Base-by-base conservation (phyloP, 2,888 invertebrate genomes). In the Pammene aurita region DNA sequence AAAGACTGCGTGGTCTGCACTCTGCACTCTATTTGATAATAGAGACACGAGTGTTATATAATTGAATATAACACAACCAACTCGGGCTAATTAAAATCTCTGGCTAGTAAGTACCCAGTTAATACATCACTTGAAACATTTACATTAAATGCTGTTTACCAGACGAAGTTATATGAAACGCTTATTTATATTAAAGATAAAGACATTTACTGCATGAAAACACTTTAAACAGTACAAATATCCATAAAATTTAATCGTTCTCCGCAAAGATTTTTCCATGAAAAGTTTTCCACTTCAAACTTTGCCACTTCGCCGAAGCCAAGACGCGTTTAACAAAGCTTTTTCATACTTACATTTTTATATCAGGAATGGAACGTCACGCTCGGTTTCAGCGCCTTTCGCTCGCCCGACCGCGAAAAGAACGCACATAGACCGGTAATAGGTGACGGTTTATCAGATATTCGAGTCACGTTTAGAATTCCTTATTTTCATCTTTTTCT, bases 401-500 rank as follows among this genome's bases (percentile, higher is more conserved):
- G 86, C 80, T 85, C 87, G 86, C 86, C 88, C 87, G 86, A 86
- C 90, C 88, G 90, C 89, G 88, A 88, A 87, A 84, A 85, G 87
- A 88, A 88, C 89, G 87, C 81, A 74, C 88, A 84, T 84, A 87
- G 84, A 88, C 87, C 89, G 87, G 90, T 90, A 90, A 91, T 92
- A 92, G 90, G 89, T 88, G 89, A 84, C 88, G 90, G 84, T 81
- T 82, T 78, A 78, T 83, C 81, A 86, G 79, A 81, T 86, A 92
- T 91, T 90, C 90, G 75, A 80, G 88, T 91, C 92, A 92, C 92
- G 92, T 92, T 84, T 84, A 89, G 84, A 91, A 90, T 92, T 92
- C 86, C 91, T 90, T 92, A 92, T 92, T 92, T 91, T 92, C 92
- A 90, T 92, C 90, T 92, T 92, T 91, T 92, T 89, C 87, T 85